Evolutionary conservation across 1,140 invertebrate species (phyloP).

Genomic region (Drosophila santomea): DNA sequence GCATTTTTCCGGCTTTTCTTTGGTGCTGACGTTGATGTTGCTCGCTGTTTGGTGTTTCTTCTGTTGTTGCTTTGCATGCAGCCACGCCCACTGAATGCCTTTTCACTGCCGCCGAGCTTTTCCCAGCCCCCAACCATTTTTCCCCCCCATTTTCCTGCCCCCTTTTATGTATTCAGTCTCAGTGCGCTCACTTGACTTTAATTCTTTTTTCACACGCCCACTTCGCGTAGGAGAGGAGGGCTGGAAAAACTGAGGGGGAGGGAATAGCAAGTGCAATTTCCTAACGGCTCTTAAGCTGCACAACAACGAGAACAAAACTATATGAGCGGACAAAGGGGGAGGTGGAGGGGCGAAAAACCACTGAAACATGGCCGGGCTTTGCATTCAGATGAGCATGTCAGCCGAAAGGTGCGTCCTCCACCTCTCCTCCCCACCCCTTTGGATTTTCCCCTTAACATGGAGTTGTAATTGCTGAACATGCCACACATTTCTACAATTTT

Average conservation of each 20-base stretch:
- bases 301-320: slow-evolving; percentile 54
- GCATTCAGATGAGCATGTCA: slow-evolving; percentile 81
- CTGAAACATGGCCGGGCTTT: slow-evolving; percentile 50
- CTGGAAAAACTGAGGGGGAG: not conserved
- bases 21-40: slow-evolving; percentile 71
- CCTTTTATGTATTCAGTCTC: slow-evolving; percentile 81
- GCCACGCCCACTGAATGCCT: slow-evolving; percentile 58
- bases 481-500: slow-evolving; percentile 79
- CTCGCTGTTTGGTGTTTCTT: slow-evolving; percentile 11
- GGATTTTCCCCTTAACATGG: slow-evolving; percentile 35
- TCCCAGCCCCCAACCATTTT: not conserved
- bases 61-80: slow-evolving; percentile 46
- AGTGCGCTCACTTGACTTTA: slow-evolving; percentile 83
- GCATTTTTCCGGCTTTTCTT: slow-evolving; percentile 82
- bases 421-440: not conserved
- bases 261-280: slow-evolving; percentile 72
- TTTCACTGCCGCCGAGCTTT: slow-evolving; percentile 46
- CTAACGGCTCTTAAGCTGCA: slow-evolving; percentile 75
- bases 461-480: slow-evolving; percentile 81
- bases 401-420: slow-evolving; percentile 65
- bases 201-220: slow-evolving; percentile 82
- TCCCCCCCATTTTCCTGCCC: slow-evolving; percentile 19
- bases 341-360: slow-evolving; percentile 10
- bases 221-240: slow-evolving; percentile 33
- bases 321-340: not conserved